A percentile compares a stretch with the other conserved stretches of the same genome.
Evolutionary conservation across 2,888 invertebrate species (phyloP).

Genomic region (Athrips mouffetella): DNA sequence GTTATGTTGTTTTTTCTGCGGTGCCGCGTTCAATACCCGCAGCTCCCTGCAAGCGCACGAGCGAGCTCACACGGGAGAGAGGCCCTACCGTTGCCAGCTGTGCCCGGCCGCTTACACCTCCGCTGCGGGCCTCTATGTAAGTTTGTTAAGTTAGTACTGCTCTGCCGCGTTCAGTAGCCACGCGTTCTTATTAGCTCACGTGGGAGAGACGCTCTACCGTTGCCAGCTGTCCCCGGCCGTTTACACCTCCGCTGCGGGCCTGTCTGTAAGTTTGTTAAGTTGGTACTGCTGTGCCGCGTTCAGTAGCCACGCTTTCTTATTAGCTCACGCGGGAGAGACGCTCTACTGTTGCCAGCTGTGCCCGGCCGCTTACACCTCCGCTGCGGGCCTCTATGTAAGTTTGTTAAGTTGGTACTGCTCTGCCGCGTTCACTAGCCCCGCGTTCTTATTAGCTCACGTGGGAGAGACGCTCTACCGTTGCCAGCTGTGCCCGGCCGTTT

Average conservation of each 20-base stretch:
- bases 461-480: constrained; percentile 56
- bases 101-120: constrained; percentile 54
- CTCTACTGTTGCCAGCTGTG: constrained; percentile 52
- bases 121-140: not conserved
- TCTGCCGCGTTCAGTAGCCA: not conserved
- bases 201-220: constrained; percentile 49
- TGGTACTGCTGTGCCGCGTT: not conserved
- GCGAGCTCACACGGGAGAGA: constrained; percentile 48
- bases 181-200: constrained; percentile 51
- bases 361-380: constrained; percentile 48
- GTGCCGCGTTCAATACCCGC: constrained; percentile 43
- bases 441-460: constrained; percentile 50
- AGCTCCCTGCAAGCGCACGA: constrained; percentile 43
- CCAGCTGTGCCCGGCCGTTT: constrained; percentile 43
- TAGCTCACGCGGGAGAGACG: constrained; percentile 50
- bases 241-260: constrained; percentile 39
- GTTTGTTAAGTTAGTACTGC: not conserved
- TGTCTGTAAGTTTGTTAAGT: not conserved
- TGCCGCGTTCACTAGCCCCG: constrained; percentile 12
- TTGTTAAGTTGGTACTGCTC: not conserved
- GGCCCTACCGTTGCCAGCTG: constrained; percentile 48
- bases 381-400: not conserved
- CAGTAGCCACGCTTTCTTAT: constrained; percentile 45
- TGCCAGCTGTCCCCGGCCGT: constrained; percentile 47
- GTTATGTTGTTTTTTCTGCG: constrained; percentile 44